These are phyloP conservation scores for Cossypha polioptera DNA, from an alignment of 2,797 vertebrate genomes.

Conservation along the genomic window DNA sequence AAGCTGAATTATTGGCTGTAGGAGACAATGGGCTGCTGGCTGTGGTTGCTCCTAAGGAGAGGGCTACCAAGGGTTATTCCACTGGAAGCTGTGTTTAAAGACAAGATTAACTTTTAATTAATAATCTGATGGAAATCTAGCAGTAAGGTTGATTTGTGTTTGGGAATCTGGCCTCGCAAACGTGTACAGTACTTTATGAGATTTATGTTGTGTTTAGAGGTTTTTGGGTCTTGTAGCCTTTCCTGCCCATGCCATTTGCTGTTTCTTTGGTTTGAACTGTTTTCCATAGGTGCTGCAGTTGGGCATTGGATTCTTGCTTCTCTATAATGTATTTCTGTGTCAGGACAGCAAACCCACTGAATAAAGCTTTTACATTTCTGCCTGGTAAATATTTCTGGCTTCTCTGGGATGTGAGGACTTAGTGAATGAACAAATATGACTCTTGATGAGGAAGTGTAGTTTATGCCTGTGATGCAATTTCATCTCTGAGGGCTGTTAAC, in stretches of 20 bases:
- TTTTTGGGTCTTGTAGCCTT: neutral
- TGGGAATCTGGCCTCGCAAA: neutral
- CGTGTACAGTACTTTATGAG: neutral
- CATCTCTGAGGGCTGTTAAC: neutral
- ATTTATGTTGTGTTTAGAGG: neutral
- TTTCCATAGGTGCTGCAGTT: neutral
- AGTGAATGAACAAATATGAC: slow-evolving; percentile 48
- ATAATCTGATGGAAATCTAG: neutral
- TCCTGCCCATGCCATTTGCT: neutral
- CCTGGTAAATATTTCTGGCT: slow-evolving; percentile 54
- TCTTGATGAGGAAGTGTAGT: slow-evolving; percentile 10
- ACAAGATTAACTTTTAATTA: neutral
- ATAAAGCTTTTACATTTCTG: slow-evolving; percentile 10
- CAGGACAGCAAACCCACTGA: neutral
- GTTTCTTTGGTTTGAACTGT: neutral
- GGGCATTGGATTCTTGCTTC: neutral
- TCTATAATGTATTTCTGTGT: slow-evolving; percentile 26
- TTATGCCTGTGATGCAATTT: slow-evolving; percentile 16
- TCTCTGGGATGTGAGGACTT: neutral
- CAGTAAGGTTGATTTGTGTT: neutral
- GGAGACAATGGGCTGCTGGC: neutral
- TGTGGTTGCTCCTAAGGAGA: fast-evolving
- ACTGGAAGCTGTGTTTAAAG: neutral
- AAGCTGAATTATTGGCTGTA: neutral
- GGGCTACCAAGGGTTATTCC: neutral